Percentiles rank a stretch among this genome's conserved stretches.
Conservation (phyloP, 2,888 invertebrate genomes). For the Temnothorax rugatulus region DNA sequence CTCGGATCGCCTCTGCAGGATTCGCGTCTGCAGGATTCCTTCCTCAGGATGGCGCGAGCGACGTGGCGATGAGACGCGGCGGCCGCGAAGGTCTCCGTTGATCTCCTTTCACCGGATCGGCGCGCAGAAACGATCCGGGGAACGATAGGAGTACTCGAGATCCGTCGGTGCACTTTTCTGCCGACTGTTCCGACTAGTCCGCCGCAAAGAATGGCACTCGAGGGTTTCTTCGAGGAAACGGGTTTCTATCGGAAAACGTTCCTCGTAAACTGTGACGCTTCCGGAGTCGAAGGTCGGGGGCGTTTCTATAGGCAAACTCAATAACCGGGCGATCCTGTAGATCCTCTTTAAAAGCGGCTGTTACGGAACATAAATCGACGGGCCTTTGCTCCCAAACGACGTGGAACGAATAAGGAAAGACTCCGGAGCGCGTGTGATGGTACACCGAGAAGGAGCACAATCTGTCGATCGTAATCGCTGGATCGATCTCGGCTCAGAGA, state of each 20-base stretch:
- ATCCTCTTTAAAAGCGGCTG: not conserved
- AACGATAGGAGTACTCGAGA: too few relatives aligned
- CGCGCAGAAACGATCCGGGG: too few relatives aligned
- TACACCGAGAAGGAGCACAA: not conserved
- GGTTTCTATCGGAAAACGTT: not conserved
- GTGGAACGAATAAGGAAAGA: not conserved
- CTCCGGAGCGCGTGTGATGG: not conserved
- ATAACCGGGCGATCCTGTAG: not conserved
- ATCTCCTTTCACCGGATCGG: constrained; percentile 17
- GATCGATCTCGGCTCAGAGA: not conserved
- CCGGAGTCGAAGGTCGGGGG: not conserved
- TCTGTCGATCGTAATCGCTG: not conserved
- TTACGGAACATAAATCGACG: not conserved
- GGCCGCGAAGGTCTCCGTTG: not conserved
- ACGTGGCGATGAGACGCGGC: not conserved
- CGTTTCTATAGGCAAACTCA: not conserved
- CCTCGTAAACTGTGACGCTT: not conserved
- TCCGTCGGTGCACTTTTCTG: not conserved
- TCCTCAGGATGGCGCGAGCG: constrained; percentile 2
- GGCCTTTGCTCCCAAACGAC: not conserved
- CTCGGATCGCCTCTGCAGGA: constrained; percentile 20
- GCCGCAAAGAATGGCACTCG: not conserved
- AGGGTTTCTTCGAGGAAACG: not conserved
- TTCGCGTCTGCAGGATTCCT: constrained; percentile 6
- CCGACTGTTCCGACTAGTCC: not conserved